phyloP scores from a whole-genome alignment of 2,888 invertebrate genomes.

The Melinaea marsaeus region DNA sequence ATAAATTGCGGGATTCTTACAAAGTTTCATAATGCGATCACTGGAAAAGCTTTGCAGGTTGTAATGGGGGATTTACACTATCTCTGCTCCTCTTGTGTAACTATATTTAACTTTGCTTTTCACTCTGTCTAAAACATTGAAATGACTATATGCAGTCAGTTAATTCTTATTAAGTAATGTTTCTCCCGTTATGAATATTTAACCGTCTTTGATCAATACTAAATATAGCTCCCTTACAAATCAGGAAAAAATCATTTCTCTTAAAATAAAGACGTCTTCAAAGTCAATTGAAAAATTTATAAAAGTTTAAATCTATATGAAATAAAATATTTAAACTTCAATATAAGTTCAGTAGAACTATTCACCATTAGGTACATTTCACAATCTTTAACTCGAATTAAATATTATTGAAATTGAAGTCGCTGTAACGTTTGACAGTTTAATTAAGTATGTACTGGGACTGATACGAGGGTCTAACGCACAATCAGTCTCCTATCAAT shows the following conservation, averaged over 20 bases:
- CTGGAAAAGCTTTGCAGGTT: slow-evolving; percentile 66
- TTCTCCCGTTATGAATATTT: too few relatives aligned
- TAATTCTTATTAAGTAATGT: too few relatives aligned
- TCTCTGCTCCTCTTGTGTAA: slow-evolving; percentile 42
- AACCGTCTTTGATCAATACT: too few relatives aligned
- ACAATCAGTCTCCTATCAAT: slow-evolving; percentile 47
- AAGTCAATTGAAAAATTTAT: too few relatives aligned
- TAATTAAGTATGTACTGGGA: slow-evolving; percentile 51
- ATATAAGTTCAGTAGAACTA: too few relatives aligned
- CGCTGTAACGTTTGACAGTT: slow-evolving; percentile 47
- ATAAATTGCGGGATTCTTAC: slow-evolving; percentile 74
- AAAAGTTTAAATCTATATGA: too few relatives aligned
- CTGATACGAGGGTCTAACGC: slow-evolving; percentile 44
- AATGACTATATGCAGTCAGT: too few relatives aligned
- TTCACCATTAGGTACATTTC: too few relatives aligned
- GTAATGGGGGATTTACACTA: slow-evolving; percentile 58
- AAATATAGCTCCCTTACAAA: too few relatives aligned
- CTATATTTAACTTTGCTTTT: slow-evolving; percentile 41
- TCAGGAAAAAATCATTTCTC: too few relatives aligned
- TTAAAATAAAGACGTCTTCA: too few relatives aligned
- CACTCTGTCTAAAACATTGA: slow-evolving; percentile 35
- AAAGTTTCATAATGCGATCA: slow-evolving; percentile 73
- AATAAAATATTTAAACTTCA: too few relatives aligned
- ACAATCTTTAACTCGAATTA: slow-evolving; percentile 6
- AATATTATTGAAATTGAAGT: slow-evolving; percentile 36